Base-by-base conservation (phyloP, 2,888 invertebrate genomes). In the Agonopterix alstromeriana region DNA sequence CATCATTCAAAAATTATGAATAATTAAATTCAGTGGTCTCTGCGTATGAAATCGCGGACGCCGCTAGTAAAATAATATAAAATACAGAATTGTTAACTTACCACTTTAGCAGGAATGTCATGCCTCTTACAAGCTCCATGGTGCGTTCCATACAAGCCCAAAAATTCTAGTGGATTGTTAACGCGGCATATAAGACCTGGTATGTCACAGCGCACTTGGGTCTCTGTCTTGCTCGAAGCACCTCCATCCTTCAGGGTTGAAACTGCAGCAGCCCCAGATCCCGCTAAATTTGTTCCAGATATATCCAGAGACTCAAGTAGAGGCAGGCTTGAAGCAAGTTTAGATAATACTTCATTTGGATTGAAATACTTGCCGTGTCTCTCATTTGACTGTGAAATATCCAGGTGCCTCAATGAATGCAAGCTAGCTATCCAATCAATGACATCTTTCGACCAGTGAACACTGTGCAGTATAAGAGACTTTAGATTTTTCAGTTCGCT, bases 261-360 rank as follows among this genome's bases (percentile, higher is more conserved):
- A 0, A 74, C 64, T n/a, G 90, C 89, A 10, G 93, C 93, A 27
- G 94, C 93, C 44, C 96, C 96, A 48, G 93, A 92, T 10, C 98
- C 97, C 41, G 98, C 97, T 56, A 99, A 88, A 89, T 99, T 98
- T 11, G 98, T 98, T 10, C 98, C 98, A 3, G 98, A 97, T 70
- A 99, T 97, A 82, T 99, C 98, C 61, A 99, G 84, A 17, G 95
- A 95, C 42, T 92, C 91, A 51, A 99, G 83, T 46, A 92, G 77
- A 0, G 95, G 94, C 62, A 99, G 88, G 69, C 89, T 92, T 46
- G 90, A 89, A 9, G 98, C 92, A 38, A 99, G 84, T 58, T 90
- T 90, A 14, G 92, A 86, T 41, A 99, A 82, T 35, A 93, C 87
- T 54, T 91, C 89, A 80, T 94, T 95, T 2, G 96, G 95, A 61